Evolutionary conservation across 2,888 invertebrate species (phyloP).

Genomic region (Notodonta dromedarius): DNA sequence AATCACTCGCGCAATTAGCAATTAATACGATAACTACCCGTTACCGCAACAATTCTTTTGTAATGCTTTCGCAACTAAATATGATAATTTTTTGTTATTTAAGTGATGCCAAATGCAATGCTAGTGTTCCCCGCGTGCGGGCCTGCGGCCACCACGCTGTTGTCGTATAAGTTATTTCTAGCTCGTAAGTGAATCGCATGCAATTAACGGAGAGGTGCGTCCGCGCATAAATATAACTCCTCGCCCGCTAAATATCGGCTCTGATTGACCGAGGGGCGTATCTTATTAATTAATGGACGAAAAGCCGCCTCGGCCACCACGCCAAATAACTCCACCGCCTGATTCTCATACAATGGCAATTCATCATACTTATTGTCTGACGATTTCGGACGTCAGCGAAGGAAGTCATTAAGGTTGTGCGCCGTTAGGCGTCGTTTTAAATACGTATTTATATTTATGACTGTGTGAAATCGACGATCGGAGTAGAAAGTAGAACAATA

Average conservation of each 20-base stretch:
- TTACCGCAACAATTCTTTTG: slow-evolving; percentile 18
- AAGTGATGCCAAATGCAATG: slow-evolving; percentile 32
- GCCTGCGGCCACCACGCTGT: slow-evolving; percentile 50
- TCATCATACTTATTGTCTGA: slow-evolving; percentile 80
- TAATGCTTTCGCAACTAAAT: slow-evolving; percentile 25
- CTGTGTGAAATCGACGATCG: slow-evolving; percentile 57
- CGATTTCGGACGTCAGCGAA: slow-evolving; percentile 78
- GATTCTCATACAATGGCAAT: slow-evolving; percentile 78
- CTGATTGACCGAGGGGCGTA: slow-evolving; percentile 78
- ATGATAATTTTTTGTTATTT: slow-evolving; percentile 37
- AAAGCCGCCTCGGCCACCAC: slow-evolving; percentile 70
- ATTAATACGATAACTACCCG: slow-evolving; percentile 22
- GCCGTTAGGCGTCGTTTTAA: slow-evolving; percentile 64
- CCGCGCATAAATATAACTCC: slow-evolving; percentile 70
- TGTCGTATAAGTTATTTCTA: slow-evolving; percentile 66
- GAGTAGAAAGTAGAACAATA: slow-evolving; percentile 42
- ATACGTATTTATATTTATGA: slow-evolving; percentile 61
- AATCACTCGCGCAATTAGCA: slow-evolving; percentile 25
- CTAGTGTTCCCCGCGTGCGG: slow-evolving; percentile 37
- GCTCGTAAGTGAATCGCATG: slow-evolving; percentile 69
- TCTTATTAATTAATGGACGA: slow-evolving; percentile 79
- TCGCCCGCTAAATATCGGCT: slow-evolving; percentile 68
- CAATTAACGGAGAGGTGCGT: slow-evolving; percentile 75
- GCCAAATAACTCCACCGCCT: slow-evolving; percentile 65
- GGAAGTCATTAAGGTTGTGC: slow-evolving; percentile 72